phyloP scores from a whole-genome alignment of 2,797 vertebrate species.

The Aeoliscus strigatus region DNA sequence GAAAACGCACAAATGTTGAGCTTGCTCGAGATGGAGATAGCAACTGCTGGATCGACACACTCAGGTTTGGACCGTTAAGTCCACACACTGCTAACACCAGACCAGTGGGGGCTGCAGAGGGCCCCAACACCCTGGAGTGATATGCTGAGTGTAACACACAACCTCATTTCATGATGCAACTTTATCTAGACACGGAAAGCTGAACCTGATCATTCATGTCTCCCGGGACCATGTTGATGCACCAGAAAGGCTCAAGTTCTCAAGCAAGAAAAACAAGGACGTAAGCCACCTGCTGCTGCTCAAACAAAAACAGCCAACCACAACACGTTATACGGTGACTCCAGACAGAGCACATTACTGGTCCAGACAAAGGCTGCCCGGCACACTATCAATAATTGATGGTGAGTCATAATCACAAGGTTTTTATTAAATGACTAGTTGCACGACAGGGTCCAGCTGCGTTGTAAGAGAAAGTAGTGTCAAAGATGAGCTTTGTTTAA shows the following conservation, averaged over 20 bases:
- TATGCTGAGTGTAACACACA: constrained; percentile 6
- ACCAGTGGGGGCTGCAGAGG: too few species aligned
- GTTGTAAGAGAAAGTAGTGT: constrained; percentile 49
- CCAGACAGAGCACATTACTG: constrained; percentile 59
- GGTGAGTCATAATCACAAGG: constrained; percentile 55
- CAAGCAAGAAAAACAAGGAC: constrained; percentile 69
- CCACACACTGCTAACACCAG: too few species aligned
- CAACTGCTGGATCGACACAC: too few species aligned
- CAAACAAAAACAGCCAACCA: constrained; percentile 60
- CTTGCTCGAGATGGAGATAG: too few species aligned
- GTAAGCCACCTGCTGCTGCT: constrained; percentile 74
- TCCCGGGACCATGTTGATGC: constrained; percentile 65
- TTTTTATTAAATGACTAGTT: constrained; percentile 55
- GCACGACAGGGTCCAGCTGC: constrained; percentile 53
- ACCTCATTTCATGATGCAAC: constrained; percentile 42
- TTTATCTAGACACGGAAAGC: constrained; percentile 55
- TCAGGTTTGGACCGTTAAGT: too few species aligned
- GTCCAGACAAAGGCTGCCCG: constrained; percentile 59
- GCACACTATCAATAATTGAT: constrained; percentile 68
- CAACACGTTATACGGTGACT: constrained; percentile 56
- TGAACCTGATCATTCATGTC: constrained; percentile 65
- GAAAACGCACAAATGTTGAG: too few species aligned
- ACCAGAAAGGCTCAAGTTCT: constrained; percentile 74
- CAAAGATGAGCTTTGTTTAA: constrained; percentile 20
- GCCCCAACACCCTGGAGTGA: constrained; percentile 2